phyloP scores from a whole-genome alignment of 2,113 vertebrate genomes.

The Hydrolagus affinis region DNA sequence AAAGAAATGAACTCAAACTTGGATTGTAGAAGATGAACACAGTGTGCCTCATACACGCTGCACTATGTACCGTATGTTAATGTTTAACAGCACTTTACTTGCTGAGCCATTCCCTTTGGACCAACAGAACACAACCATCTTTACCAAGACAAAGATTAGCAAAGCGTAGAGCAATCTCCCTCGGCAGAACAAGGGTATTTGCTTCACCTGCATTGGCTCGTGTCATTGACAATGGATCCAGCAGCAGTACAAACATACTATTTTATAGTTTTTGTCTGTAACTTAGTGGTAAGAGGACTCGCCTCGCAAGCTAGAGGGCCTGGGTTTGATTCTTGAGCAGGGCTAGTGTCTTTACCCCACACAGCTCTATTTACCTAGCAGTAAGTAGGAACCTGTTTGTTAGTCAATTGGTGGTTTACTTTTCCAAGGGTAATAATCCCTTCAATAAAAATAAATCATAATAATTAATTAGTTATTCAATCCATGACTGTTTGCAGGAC shows the following conservation, averaged over 20 bases:
- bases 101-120: background rate
- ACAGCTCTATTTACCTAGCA: too few relatives aligned
- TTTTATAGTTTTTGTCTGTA: background rate
- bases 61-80: conserved; percentile 22
- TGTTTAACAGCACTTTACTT: conserved; percentile 11
- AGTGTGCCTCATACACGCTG: conserved; percentile 6
- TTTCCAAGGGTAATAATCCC: too few relatives aligned
- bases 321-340: too few relatives aligned
- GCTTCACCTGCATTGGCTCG: background rate
- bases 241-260: background rate
- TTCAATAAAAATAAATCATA: too few relatives aligned
- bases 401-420: too few relatives aligned
- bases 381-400: too few relatives aligned
- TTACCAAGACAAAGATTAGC: background rate
- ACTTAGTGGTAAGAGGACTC: too few relatives aligned
- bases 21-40: conserved; percentile 27
- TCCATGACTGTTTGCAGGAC: too few relatives aligned
- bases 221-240: too few relatives aligned
- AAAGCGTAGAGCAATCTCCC: background rate
- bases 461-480: too few relatives aligned
- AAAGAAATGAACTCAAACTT: conserved; percentile 23
- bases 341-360: too few relatives aligned
- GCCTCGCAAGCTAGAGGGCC: too few relatives aligned
- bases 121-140: background rate
- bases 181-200: background rate